Evolutionary conservation across 2,113 vertebrate species (phyloP), one percentile per base, ranked within the genome.

Genomic region (Elephantulus edwardii): DNA sequence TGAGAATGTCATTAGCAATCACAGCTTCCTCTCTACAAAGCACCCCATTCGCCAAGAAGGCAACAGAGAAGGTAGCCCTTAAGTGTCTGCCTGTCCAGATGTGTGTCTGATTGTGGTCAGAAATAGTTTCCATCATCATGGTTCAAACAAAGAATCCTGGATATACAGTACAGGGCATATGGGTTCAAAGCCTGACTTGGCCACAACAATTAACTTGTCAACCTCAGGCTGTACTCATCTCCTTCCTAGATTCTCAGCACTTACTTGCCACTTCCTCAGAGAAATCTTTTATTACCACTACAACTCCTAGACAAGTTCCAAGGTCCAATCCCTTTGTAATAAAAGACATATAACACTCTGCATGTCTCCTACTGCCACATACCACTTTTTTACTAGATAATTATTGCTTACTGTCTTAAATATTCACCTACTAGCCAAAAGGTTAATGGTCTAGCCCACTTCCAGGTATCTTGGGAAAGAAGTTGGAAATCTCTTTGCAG

Each of bases 1-100:
- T 0, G 60, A 94, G 93, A 87, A 88, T 90, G 93, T 95, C 97
- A 95, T 95, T 96, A 97, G 92, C 38, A 42, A 91, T 16, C 91
- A 70, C 40, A 0, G 26, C 94, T 93, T 95, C 78, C 78, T 78
- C 85, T 5, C 0, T 74, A 91, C 83, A 75, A 94, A 86, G 86
- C 68, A 77, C 46, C 81, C 22, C 42, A n/a, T 3, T 4, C 14
- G 0, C 75, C 79, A 93, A 44, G 0, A 64, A 91, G 38, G 58
- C 58, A 33, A 86, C 17, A 42, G 48, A 88, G 38, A 81, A 35
- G 1, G 17, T 2, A 56, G n/a, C 60, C 50, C 6, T 17, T 38
- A 24, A 58, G 42, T 28, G 0, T 0, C 3, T 6, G 22, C 13
- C 8, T 38, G 17, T 20, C n/a, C 8, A 77, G 30, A 14, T 28